Percentiles rank a stretch among this genome's conserved stretches.
Conservation (phyloP, 2,113 vertebrate genomes). For the Sander lucioperca region DNA sequence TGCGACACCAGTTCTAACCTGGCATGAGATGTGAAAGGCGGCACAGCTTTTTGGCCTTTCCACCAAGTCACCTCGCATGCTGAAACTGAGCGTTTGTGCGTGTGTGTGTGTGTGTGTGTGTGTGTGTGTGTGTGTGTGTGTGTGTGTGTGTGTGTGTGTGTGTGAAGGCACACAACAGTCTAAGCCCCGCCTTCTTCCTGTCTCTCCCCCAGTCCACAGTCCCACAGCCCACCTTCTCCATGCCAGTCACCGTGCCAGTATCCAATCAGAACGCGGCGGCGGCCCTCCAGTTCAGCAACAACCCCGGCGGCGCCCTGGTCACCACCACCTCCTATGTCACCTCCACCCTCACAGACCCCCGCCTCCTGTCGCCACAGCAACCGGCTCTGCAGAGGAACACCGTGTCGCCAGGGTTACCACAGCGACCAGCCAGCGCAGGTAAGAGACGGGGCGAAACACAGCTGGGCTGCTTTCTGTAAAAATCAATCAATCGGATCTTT, state of each 20-base stretch:
- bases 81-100: neutral
- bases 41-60: constrained; percentile 57
- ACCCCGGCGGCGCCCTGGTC: constrained; percentile 90
- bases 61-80: constrained; percentile 72
- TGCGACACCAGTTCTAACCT: constrained; percentile 56
- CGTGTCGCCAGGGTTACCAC: constrained; percentile 93
- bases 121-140: constrained; percentile 29
- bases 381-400: constrained; percentile 92
- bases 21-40: constrained; percentile 63
- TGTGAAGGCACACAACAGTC: constrained; percentile 4
- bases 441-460: constrained; percentile 44
- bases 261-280: constrained; percentile 89
- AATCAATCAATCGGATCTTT: neutral
- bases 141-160: constrained; percentile 18
- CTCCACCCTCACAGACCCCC: constrained; percentile 92
- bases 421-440: constrained; percentile 96
- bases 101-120: constrained; percentile 3
- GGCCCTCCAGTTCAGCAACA: constrained; percentile 92
- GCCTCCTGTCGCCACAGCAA: constrained; percentile 95
- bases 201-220: constrained; percentile 89
- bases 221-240: constrained; percentile 94
- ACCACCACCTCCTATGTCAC: constrained; percentile 93
- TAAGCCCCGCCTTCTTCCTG: constrained; percentile 61
- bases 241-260: constrained; percentile 97
- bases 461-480: neutral